A percentile compares a stretch with the other conserved stretches of the same genome.
These are phyloP conservation scores for Alligator mississippiensis DNA, from an alignment of 2,113 vertebrate species.

Conservation along the genomic window DNA sequence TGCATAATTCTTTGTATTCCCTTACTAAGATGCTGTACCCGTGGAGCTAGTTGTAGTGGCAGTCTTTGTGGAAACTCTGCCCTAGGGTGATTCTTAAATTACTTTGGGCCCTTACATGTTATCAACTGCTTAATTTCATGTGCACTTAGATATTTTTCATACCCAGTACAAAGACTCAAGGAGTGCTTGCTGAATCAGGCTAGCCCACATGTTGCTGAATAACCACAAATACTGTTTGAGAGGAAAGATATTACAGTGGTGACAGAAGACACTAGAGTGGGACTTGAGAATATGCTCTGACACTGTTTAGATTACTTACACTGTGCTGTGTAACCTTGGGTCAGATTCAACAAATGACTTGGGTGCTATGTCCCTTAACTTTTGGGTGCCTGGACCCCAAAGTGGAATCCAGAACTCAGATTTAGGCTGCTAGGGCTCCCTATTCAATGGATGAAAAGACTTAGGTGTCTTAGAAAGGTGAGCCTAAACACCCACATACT, in stretches of 20 bases:
- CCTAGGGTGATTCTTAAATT: not conserved
- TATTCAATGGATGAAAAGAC: no score
- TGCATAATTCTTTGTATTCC: accelerated
- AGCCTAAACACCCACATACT: no score
- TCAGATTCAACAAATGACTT: no score
- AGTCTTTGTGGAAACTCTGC: not conserved
- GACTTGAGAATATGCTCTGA: not conserved
- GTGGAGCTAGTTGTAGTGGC: not conserved
- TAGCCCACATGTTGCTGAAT: constrained; percentile 16
- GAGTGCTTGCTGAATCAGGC: constrained; percentile 25
- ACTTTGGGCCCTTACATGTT: not conserved
- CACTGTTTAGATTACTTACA: no score
- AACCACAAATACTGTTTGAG: constrained; percentile 23
- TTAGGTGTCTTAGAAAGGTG: no score
- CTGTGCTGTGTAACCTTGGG: not conserved
- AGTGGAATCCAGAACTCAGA: no score
- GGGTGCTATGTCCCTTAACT: no score
- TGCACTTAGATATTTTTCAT: constrained; percentile 12
- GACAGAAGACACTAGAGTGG: no score
- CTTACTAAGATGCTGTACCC: not conserved
- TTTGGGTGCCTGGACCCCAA: no score
- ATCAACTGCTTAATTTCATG: not conserved
- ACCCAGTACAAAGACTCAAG: constrained; percentile 31
- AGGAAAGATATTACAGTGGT: not conserved
- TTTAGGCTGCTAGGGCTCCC: no score